Evolutionary conservation across 30 jellyfish, hydroid and myxozoan species (phyloP).

Genomic region (Aurelia aurita): DNA sequence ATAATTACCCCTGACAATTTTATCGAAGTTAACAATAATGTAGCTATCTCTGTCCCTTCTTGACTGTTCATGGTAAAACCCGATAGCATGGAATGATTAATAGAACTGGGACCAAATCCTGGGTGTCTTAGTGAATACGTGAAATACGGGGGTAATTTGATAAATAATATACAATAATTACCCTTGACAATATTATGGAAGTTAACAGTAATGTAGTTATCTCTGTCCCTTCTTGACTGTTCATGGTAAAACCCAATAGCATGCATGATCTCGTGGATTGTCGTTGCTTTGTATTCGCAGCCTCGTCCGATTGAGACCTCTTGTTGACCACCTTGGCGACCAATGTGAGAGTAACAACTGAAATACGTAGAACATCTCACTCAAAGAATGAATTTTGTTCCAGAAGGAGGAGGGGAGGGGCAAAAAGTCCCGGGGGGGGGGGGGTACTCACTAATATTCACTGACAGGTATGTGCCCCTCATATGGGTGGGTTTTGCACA

Average conservation of each 20-base stretch:
- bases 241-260: conserved; percentile 61
- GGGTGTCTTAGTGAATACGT: too few species aligned
- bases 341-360: conserved; percentile 55
- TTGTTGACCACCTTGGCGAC: conserved; percentile 64
- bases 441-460: too few species aligned
- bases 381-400: too few species aligned
- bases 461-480: too few species aligned
- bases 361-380: too few species aligned
- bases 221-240: conserved; percentile 61
- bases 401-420: too few species aligned
- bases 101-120: too few species aligned
- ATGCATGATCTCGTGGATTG: conserved; percentile 63
- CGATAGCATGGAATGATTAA: conserved; percentile 33
- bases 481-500: too few species aligned
- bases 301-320: conserved; percentile 66
- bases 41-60: conserved; percentile 46
- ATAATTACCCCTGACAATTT: conserved; percentile 34
- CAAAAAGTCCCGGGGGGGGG: too few species aligned
- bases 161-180: too few species aligned
- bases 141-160: too few species aligned
- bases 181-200: conserved; percentile 51
- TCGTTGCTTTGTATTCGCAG: conserved; percentile 63
- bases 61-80: conserved; percentile 55
- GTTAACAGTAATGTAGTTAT: conserved; percentile 40
- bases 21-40: conserved; percentile 34